Evolutionary conservation across 2,113 vertebrate genomes (phyloP).

Genomic region (Piprites chloris): DNA sequence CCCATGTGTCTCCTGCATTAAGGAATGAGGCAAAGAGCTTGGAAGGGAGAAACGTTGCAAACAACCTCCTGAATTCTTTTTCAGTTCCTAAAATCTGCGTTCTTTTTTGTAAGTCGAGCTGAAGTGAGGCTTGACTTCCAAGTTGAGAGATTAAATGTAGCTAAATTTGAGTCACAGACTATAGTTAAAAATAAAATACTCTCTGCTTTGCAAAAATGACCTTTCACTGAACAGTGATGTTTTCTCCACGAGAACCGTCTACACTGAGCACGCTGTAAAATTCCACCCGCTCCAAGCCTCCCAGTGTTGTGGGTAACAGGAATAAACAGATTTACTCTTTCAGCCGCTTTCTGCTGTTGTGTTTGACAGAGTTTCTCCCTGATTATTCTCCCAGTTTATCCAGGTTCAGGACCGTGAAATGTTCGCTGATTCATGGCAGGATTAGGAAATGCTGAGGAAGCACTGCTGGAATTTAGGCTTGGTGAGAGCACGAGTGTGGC

Average conservation of each 20-base stretch:
- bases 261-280: not conserved
- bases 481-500: not conserved
- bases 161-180: not conserved
- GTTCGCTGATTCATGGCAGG: not conserved
- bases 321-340: not conserved
- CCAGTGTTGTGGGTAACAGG: accelerated
- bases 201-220: not conserved
- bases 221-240: not conserved
- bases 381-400: not conserved
- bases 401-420: not conserved
- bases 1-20: accelerated
- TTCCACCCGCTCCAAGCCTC: not conserved
- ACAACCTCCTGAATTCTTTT: not conserved
- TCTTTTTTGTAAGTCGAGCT: not conserved
- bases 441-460: not conserved
- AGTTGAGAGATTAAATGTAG: not conserved
- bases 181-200: not conserved
- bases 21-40: not conserved
- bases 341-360: accelerated
- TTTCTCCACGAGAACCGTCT: not conserved
- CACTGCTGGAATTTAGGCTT: not conserved
- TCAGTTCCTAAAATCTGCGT: not conserved
- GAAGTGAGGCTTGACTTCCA: not conserved
- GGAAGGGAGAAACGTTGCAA: not conserved
- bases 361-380: not conserved